Percentiles rank a stretch among this genome's conserved stretches.
These are phyloP conservation scores for Diplodus sargus DNA, from an alignment of 2,797 vertebrate species.

Conservation along the genomic window DNA sequence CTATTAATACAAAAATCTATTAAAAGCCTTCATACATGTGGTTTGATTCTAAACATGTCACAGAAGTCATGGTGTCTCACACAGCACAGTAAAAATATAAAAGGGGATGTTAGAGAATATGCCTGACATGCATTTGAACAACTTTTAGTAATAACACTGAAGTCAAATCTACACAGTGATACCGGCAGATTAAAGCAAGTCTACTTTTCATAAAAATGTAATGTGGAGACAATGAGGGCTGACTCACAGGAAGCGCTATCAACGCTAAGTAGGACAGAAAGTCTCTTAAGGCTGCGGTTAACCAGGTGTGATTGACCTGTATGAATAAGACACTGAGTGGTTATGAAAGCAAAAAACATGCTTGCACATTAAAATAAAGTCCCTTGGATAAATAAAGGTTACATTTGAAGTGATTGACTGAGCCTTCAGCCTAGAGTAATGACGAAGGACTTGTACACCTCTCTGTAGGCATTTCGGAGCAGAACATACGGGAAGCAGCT, in stretches of 20 bases:
- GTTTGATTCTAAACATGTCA: background rate
- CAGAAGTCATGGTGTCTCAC: background rate
- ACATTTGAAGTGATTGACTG: slow-evolving; percentile 4
- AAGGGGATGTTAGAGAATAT: background rate
- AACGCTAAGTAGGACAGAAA: background rate
- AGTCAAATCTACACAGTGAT: background rate
- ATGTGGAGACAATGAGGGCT: background rate
- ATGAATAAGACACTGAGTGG: background rate
- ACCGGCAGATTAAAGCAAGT: background rate
- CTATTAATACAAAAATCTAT: slow-evolving; percentile 20
- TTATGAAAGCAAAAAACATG: background rate
- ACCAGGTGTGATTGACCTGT: background rate
- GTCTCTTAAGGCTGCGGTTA: slow-evolving; percentile 3
- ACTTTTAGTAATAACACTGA: background rate
- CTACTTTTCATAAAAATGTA: background rate
- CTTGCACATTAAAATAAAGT: slow-evolving; percentile 8
- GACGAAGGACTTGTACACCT: slow-evolving; percentile 85
- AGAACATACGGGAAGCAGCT: slow-evolving; percentile 94
- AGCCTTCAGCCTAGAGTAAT: slow-evolving; percentile 78
- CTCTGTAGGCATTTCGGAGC: slow-evolving; percentile 93
- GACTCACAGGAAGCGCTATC: slow-evolving; percentile 17
- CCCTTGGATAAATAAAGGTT: slow-evolving; percentile 8
- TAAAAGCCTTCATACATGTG: background rate
- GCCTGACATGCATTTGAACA: slow-evolving; percentile 5
- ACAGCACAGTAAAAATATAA: background rate